Base-by-base conservation (phyloP, 2,113 vertebrate genomes). In the Hiodon tergisus region DNA sequence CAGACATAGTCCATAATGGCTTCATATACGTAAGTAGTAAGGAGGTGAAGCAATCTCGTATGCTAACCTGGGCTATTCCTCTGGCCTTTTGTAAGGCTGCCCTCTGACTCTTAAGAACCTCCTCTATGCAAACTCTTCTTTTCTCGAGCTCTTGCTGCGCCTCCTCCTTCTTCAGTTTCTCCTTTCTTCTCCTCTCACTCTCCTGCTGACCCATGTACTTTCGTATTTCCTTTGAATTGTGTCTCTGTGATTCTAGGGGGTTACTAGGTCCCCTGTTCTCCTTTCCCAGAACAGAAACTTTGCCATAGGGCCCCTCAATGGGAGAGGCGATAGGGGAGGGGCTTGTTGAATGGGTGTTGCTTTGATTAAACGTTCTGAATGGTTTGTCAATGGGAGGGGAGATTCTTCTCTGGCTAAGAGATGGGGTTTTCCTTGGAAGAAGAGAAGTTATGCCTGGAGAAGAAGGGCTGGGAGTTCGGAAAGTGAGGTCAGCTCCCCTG, bases 61-160 rank as follows among this genome's bases (percentile, higher is more conserved):
- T 31, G 31, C 31, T 31, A 2, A 31, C 31, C 47, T 67, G 8
- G 14, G 10, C 11, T 67, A 5, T 47, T 50, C 59, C 73, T 7
- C 51, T 76, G 57, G 16, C 46, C 67, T 61, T 17, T 8, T 68
- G 67, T 7, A 79, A 60, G 2, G 17, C 74, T 14, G 72, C 70
- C 57, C 71, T 76, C 72, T 78, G 76, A 31, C 72, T 77, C 17
- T 54, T 62, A 7, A 72, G 5, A n/a, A 78, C 69, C 53, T 77
- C 66, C 47, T 80, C 65, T 8, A 80, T 17, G 16, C 62, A 71
- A 17, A n/a, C 65, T 71, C n/a, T 67, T n/a, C 46, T 80, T 58
- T 52, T 69, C 74, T 80, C 73, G n/a, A 76, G 59, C 69, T 79
- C 78, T 51, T 50, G 31, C 48, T 72, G 53, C 14, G 17, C 31